These are phyloP conservation scores for Chaenocephalus aceratus DNA, from an alignment of 2,113 vertebrate genomes.

Conservation along the genomic window DNA sequence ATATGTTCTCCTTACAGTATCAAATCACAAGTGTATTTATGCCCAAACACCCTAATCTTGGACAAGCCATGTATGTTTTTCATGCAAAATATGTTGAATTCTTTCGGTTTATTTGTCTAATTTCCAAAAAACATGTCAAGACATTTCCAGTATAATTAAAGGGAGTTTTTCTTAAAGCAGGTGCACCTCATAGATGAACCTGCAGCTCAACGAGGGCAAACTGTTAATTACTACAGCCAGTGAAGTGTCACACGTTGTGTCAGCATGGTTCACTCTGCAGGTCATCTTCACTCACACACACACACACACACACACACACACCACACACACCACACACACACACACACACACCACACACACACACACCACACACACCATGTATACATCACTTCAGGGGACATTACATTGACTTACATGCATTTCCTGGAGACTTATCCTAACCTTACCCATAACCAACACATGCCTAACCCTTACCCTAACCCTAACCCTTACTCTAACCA, in stretches of 20 bases:
- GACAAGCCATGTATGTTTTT: background rate
- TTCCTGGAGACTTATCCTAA: no score
- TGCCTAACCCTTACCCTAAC: no score
- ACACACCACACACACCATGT: no score
- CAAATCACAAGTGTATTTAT: background rate
- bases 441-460: no score
- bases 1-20: background rate
- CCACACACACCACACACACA: background rate
- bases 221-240: constrained; percentile 51
- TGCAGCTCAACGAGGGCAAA: constrained; percentile 46
- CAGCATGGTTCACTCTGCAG: constrained; percentile 2
- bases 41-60: background rate
- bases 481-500: no score
- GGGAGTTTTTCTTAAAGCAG: constrained; percentile 5
- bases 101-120: background rate
- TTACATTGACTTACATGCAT: no score
- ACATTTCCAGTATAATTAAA: background rate
- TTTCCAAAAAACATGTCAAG: background rate
- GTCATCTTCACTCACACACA: background rate
- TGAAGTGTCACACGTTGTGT: constrained; percentile 38
- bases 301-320: background rate
- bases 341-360: background rate
- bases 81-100: background rate
- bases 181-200: constrained; percentile 1
- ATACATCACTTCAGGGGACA: no score